Percentiles rank a stretch among this genome's conserved stretches.
Evolutionary conservation across 2,797 vertebrate species (phyloP).

Genomic region (Clarias pachynema): DNA sequence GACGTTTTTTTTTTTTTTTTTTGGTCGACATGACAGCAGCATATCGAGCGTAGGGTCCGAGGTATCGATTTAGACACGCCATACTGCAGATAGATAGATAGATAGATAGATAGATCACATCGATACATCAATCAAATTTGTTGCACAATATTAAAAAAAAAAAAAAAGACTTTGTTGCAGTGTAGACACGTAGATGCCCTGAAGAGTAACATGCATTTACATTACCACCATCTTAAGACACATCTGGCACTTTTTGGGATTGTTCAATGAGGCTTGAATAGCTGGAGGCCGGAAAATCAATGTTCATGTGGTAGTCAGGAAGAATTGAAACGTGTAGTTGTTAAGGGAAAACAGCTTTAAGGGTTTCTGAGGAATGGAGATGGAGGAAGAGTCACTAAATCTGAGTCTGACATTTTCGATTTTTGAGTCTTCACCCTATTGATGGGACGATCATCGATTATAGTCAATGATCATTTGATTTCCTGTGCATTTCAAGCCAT

Average conservation of each 20-base stretch:
- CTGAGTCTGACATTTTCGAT: neutral
- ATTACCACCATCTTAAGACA: slow-evolving; percentile 17
- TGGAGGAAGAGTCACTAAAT: slow-evolving; percentile 6
- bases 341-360: slow-evolving; percentile 11
- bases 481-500: too few relatives aligned
- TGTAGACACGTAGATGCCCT: neutral
- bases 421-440: neutral
- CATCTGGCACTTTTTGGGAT: slow-evolving; percentile 6
- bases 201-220: slow-evolving; percentile 8
- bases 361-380: slow-evolving; percentile 8
- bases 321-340: slow-evolving; percentile 15
- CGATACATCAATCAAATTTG: neutral
- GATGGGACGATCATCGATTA: too few relatives aligned
- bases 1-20: neutral
- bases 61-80: slow-evolving; percentile 3
- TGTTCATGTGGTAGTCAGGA: slow-evolving; percentile 19
- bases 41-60: neutral
- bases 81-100: neutral
- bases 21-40: neutral
- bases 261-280: slow-evolving; percentile 25
- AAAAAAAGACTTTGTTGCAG: neutral
- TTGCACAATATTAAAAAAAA: neutral
- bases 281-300: slow-evolving; percentile 25
- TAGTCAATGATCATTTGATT: too few relatives aligned
- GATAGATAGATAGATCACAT: neutral